Conservation (phyloP, 2,797 vertebrate species). For the Lacerta viridis region DNA sequence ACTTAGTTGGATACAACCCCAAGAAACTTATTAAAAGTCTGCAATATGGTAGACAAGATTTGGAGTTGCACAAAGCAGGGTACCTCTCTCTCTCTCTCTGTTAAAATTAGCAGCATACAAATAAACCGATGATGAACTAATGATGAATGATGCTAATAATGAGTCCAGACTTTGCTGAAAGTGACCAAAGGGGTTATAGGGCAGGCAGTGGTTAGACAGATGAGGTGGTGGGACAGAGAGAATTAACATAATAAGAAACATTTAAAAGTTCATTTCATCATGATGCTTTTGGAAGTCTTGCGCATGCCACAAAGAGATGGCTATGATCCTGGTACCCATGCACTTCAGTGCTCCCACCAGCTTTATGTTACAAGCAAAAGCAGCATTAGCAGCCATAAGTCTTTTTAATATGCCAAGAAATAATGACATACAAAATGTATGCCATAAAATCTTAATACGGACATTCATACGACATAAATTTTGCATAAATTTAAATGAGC, state of each 20-base stretch:
- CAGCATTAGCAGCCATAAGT: slow-evolving; percentile 25
- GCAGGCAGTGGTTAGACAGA: background rate
- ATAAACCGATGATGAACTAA: background rate
- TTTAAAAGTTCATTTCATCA: background rate
- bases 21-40: no score
- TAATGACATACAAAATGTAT: slow-evolving; percentile 44
- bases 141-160: background rate
- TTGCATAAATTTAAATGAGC: slow-evolving; percentile 48
- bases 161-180: background rate
- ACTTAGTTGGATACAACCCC: no score
- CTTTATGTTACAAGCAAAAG: slow-evolving; percentile 36
- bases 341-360: background rate
- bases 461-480: slow-evolving; percentile 39
- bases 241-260: slow-evolving; percentile 14
- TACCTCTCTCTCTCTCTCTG: no score
- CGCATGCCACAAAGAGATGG: background rate
- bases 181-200: accelerated
- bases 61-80: no score
- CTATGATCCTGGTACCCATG: background rate
- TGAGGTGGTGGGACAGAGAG: background rate
- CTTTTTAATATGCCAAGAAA: slow-evolving; percentile 36
- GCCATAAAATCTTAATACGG: slow-evolving; percentile 51
- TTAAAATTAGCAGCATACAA: background rate
- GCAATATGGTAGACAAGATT: no score
- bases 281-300: background rate